phyloP scores from a whole-genome alignment of 1,140 invertebrate species.

The Pissodes strobi region DNA sequence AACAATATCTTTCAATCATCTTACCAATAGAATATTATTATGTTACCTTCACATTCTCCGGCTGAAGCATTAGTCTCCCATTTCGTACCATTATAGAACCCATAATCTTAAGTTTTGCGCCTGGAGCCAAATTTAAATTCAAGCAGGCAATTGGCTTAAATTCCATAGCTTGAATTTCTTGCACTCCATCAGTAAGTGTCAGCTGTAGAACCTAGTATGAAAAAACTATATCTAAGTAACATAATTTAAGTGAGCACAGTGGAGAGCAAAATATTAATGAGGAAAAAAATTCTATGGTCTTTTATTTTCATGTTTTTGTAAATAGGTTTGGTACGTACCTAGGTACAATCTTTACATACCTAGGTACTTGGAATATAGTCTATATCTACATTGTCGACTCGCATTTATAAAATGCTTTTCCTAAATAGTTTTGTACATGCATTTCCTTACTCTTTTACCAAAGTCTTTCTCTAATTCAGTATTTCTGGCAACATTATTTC shows the following conservation, averaged over 20 bases:
- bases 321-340: no score
- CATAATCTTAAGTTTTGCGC: slow-evolving; percentile 65
- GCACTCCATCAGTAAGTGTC: slow-evolving; percentile 75
- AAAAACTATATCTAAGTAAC: not conserved
- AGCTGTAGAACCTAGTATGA: slow-evolving; percentile 70
- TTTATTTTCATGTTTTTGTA: no score
- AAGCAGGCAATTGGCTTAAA: slow-evolving; percentile 68
- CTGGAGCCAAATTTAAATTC: slow-evolving; percentile 65
- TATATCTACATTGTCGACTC: no score
- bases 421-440: no score
- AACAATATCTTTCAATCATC: no score
- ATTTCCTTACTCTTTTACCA: slow-evolving; percentile 61
- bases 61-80: slow-evolving; percentile 71
- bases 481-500: slow-evolving; percentile 60
- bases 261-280: no score
- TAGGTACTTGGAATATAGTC: no score
- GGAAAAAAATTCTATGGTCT: no score
- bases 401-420: no score
- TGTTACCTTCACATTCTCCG: slow-evolving; percentile 63
- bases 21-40: no score
- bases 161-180: slow-evolving; percentile 73
- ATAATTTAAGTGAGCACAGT: no score
- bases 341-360: no score
- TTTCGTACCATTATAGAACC: slow-evolving; percentile 72
- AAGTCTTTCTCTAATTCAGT: slow-evolving; percentile 57